These are phyloP conservation scores for Periophthalmus magnuspinnatus DNA, from an alignment of 2,797 vertebrate genomes.

Conservation along the genomic window DNA sequence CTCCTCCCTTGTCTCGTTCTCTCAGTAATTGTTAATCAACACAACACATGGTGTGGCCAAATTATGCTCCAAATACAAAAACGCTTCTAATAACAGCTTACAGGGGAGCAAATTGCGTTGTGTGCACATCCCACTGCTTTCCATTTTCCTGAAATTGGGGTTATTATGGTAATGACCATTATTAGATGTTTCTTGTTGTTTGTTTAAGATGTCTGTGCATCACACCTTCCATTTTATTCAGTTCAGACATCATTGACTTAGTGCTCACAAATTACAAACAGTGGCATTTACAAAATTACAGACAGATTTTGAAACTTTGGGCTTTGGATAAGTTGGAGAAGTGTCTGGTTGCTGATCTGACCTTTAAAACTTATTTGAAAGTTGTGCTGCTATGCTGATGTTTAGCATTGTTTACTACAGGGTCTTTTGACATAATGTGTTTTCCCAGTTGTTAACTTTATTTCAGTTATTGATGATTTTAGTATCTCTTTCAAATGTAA, in stretches of 20 bases:
- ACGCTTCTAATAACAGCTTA: constrained; percentile 59
- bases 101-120: constrained; percentile 27
- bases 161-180: constrained; percentile 71
- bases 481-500: neutral
- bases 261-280: constrained; percentile 31
- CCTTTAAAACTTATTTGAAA: neutral
- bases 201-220: constrained; percentile 51
- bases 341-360: neutral
- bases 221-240: constrained; percentile 17
- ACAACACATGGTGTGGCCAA: constrained; percentile 54
- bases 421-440: neutral
- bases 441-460: neutral
- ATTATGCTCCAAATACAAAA: constrained; percentile 53
- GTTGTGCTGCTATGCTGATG: neutral
- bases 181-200: constrained; percentile 57
- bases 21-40: constrained; percentile 74
- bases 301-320: neutral
- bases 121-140: constrained; percentile 63
- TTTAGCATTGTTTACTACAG: neutral
- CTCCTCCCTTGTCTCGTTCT: constrained; percentile 48
- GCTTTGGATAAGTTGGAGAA: constrained; percentile 4
- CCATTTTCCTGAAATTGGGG: constrained; percentile 70
- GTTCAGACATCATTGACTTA: constrained; percentile 13
- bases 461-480: neutral
- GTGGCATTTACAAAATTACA: neutral